Percentiles rank a stretch among this genome's conserved stretches.
phyloP scores from a whole-genome alignment of 37 sponge, comb jelly and placozoan species.

The Bolinopsis microptera region DNA sequence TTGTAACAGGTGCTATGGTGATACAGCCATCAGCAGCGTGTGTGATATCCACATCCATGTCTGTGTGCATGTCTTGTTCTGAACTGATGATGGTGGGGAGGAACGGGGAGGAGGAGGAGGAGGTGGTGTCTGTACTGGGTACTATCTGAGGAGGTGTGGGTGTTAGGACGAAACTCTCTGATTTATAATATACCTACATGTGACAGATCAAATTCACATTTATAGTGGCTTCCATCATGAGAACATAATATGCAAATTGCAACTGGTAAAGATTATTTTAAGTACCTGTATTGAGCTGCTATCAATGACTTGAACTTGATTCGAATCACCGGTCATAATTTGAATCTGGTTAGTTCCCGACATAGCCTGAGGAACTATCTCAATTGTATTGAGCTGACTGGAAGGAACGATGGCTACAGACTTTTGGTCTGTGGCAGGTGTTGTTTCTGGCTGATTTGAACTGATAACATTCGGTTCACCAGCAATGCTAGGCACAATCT shows the following conservation, averaged over 20 bases:
- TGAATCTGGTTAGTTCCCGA: not conserved
- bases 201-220: too few species aligned
- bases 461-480: not conserved
- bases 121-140: not conserved
- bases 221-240: too few species aligned
- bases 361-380: constrained; percentile 12
- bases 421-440: not conserved
- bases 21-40: constrained; percentile 52
- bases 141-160: not conserved
- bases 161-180: too few species aligned
- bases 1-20: not conserved
- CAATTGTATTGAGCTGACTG: not conserved
- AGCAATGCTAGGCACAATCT: not conserved
- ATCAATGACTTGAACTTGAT: constrained; percentile 31
- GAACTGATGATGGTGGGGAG: constrained; percentile 34
- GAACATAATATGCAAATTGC: too few species aligned
- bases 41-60: constrained; percentile 3
- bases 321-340: not conserved
- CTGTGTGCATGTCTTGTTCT: constrained; percentile 12
- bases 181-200: too few species aligned
- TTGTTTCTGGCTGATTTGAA: not conserved
- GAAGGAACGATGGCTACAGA: not conserved
- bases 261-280: too few species aligned
- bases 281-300: constrained; percentile 33
- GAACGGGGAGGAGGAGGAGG: not conserved